These are phyloP conservation scores for Tapirus terrestris DNA, from an alignment of 2,113 vertebrate species.

Conservation along the genomic window DNA sequence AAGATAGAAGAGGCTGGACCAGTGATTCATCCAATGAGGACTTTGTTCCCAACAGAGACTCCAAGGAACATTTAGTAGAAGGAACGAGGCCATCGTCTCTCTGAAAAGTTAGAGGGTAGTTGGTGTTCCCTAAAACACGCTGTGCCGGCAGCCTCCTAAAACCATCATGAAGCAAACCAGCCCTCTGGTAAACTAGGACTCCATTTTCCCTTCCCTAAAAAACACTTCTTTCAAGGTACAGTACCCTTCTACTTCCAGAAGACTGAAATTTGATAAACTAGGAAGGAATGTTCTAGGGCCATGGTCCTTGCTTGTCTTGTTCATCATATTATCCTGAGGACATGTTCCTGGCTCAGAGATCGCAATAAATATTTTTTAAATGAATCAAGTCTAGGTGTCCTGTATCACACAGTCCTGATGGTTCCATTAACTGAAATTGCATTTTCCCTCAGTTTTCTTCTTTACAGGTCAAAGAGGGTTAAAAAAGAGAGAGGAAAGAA, in stretches of 20 bases:
- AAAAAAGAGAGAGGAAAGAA: background rate
- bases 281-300: background rate
- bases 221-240: background rate
- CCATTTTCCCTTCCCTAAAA: background rate
- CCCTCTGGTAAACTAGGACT: background rate
- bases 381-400: background rate
- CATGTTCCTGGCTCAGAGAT: background rate
- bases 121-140: background rate
- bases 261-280: background rate
- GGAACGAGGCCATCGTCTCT: background rate
- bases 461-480: background rate
- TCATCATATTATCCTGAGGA: too few species aligned
- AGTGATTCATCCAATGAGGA: background rate
- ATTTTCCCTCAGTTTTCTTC: background rate
- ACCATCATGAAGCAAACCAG: rapidly evolving
- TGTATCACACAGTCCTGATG: background rate
- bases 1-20: background rate
- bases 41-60: background rate
- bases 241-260: background rate
- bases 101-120: background rate
- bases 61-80: background rate
- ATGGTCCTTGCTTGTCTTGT: rapidly evolving
- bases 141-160: rapidly evolving
- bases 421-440: background rate
- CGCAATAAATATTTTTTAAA: background rate